phyloP scores from a whole-genome alignment of 2,797 vertebrate genomes.

The Alosa sapidissima region DNA sequence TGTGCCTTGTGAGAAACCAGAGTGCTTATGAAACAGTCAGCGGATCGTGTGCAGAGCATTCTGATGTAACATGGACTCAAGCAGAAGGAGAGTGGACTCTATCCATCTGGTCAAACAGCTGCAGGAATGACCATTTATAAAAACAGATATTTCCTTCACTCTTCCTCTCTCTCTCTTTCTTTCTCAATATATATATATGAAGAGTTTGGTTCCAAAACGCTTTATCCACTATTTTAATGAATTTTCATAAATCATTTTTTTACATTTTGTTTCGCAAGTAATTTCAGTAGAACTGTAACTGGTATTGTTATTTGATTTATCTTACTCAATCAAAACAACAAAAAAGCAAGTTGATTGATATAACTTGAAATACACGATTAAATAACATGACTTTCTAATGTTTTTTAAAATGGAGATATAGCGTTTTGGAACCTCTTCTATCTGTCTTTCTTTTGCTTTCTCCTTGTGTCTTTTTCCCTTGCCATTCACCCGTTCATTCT shows the following conservation, averaged over 20 bases:
- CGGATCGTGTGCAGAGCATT: not conserved
- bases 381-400: too few species aligned
- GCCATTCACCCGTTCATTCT: not conserved
- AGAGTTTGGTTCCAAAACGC: too few species aligned
- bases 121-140: conserved; percentile 2
- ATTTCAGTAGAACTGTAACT: too few species aligned
- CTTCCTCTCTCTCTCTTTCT: not conserved
- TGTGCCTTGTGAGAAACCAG: not conserved
- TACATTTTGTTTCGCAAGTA: too few species aligned
- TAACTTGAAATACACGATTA: too few species aligned
- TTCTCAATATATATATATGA: not conserved
- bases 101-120: conserved; percentile 35
- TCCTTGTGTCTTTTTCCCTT: not conserved
- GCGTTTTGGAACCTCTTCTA: too few species aligned
- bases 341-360: too few species aligned
- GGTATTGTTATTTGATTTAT: too few species aligned
- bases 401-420: too few species aligned
- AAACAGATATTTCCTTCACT: not conserved
- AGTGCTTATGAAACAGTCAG: conserved; percentile 1
- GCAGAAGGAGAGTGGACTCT: not conserved
- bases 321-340: not conserved
- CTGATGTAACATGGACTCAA: conserved; percentile 5
- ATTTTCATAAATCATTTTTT: too few species aligned
- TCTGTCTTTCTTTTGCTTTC: not conserved
- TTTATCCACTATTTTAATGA: too few species aligned